Evolutionary conservation across 2,888 invertebrate species (phyloP).

Genomic region (Cosmia trapezina): DNA sequence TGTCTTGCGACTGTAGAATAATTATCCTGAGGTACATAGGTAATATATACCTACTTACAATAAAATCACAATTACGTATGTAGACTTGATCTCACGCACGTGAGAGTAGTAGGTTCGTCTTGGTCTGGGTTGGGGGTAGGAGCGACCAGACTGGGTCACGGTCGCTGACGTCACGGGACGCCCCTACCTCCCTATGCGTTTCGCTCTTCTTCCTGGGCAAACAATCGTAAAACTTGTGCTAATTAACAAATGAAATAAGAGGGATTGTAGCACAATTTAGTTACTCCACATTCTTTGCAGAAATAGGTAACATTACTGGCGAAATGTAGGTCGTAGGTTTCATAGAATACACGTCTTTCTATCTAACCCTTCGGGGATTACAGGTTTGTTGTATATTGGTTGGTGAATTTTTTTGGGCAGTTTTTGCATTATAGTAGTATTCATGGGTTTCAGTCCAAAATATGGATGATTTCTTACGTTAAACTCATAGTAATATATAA

Average conservation of each 20-base stretch:
- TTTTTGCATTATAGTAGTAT: too few species aligned
- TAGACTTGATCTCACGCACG: slow-evolving; percentile 2
- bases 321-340: background rate
- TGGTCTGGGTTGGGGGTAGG: slow-evolving; percentile 30
- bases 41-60: too few species aligned
- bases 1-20: background rate
- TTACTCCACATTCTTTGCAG: background rate
- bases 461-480: too few species aligned
- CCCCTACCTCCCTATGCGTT: slow-evolving; percentile 36
- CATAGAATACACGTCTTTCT: background rate
- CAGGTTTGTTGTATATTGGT: too few species aligned
- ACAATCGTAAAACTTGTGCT: slow-evolving; percentile 44
- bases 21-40: background rate
- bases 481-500: too few species aligned
- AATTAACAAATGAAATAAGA: slow-evolving; percentile 41
- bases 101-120: background rate
- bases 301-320: background rate
- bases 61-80: slow-evolving; percentile 1
- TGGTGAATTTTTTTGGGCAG: too few species aligned
- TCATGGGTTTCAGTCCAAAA: too few species aligned
- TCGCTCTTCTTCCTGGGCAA: slow-evolving; percentile 31
- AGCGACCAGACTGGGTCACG: slow-evolving; percentile 66
- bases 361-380: background rate
- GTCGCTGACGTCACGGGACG: slow-evolving; percentile 70
- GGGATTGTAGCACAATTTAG: background rate